Percentiles rank a stretch among this genome's conserved stretches.
Evolutionary conservation across 2,888 invertebrate species (phyloP).

Genomic region (Himalopsyche anomala): DNA sequence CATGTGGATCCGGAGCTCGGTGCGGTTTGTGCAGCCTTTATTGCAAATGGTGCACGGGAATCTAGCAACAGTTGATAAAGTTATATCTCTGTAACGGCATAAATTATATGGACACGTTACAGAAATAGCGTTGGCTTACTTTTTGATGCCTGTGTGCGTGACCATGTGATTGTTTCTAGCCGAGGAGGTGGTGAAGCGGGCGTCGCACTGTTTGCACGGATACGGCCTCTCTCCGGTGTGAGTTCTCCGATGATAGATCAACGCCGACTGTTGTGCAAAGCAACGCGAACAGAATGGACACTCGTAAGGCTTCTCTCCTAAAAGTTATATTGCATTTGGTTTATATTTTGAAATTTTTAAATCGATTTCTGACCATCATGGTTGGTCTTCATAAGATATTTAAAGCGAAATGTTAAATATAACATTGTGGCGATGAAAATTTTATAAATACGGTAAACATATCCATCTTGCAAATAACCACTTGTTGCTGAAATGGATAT

Average conservation of each 20-base stretch:
- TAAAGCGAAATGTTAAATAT: too few relatives aligned
- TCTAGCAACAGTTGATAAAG: constrained; percentile 67
- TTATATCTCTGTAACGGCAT: not conserved
- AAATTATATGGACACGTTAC: too few relatives aligned
- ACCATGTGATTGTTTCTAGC: constrained; percentile 75
- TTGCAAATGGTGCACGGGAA: constrained; percentile 74
- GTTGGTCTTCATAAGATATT: too few relatives aligned
- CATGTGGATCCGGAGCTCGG: constrained; percentile 73
- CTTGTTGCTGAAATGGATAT: too few relatives aligned
- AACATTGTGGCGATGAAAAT: too few relatives aligned
- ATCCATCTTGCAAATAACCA: too few relatives aligned
- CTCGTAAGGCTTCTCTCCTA: constrained; percentile 76
- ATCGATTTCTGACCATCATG: too few relatives aligned
- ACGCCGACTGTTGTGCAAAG: constrained; percentile 76
- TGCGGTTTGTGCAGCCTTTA: constrained; percentile 74
- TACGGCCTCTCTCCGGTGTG: constrained; percentile 77
- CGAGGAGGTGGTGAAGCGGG: constrained; percentile 75
- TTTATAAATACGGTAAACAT: too few relatives aligned
- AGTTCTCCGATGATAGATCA: constrained; percentile 76
- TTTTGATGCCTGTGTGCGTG: constrained; percentile 74
- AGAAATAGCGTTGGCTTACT: constrained; percentile 67
- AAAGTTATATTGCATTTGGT: not conserved
- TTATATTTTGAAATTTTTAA: too few relatives aligned
- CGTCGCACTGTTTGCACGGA: constrained; percentile 73
- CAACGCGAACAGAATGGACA: constrained; percentile 74